Evolutionary conservation across 1,140 invertebrate genomes (phyloP).

Genomic region (Atta cephalotes): DNA sequence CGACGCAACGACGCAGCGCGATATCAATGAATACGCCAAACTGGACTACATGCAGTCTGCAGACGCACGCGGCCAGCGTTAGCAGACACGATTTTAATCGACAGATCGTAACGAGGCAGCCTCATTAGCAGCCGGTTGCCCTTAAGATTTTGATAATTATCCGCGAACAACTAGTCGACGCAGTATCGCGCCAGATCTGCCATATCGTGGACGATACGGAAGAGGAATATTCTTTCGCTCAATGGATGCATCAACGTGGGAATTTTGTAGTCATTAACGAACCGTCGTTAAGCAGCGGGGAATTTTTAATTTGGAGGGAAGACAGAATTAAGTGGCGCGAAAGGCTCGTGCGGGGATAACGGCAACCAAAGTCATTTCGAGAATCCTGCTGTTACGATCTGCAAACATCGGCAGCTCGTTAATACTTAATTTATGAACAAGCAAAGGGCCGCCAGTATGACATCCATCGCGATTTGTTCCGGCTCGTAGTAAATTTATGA

Average conservation of each 20-base stretch:
- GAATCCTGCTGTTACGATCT: slow-evolving; percentile 27
- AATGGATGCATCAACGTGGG: slow-evolving; percentile 32
- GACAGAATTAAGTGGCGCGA: slow-evolving; percentile 3
- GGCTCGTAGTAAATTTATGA: slow-evolving; percentile 34
- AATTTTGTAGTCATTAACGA: slow-evolving; percentile 53
- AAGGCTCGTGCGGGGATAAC: background rate
- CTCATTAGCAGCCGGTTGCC: slow-evolving; percentile 69
- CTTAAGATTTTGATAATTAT: slow-evolving; percentile 74
- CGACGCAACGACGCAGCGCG: background rate
- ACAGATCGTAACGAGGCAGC: slow-evolving; percentile 70
- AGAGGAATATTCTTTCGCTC: slow-evolving; percentile 36
- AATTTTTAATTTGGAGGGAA: slow-evolving; percentile 7
- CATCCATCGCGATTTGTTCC: slow-evolving; percentile 44
- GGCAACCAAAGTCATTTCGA: background rate
- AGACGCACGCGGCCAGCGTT: slow-evolving; percentile 46
- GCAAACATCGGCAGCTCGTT: slow-evolving; percentile 58
- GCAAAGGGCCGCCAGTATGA: slow-evolving; percentile 8
- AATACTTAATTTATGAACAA: slow-evolving; percentile 56
- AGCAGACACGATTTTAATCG: slow-evolving; percentile 72
- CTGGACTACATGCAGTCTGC: slow-evolving; percentile 26
- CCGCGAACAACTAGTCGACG: slow-evolving; percentile 47
- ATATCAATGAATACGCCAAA: slow-evolving; percentile 66
- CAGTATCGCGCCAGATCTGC: slow-evolving; percentile 57
- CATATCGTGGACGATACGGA: slow-evolving; percentile 39
- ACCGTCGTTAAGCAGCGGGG: slow-evolving; percentile 15